Base-by-base conservation (phyloP, 2,888 invertebrate species). In the Brassicogethes aeneus region DNA sequence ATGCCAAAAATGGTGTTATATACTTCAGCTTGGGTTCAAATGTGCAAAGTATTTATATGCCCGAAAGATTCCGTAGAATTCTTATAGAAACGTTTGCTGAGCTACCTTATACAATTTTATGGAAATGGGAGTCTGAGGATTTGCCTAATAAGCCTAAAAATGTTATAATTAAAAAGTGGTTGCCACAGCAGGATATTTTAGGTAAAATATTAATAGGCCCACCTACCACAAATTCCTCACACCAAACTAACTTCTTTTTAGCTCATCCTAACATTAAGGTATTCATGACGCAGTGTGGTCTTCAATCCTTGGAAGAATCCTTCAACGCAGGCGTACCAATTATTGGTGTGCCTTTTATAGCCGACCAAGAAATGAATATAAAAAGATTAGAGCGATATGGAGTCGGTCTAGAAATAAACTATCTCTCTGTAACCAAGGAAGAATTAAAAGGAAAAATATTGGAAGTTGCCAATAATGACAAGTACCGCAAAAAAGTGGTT, bases 161-260 rank as follows among this genome's bases (percentile, higher is more conserved):
- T 52, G 61, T 73, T 1, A 58, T 65, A 42, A 58, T 66, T 10
- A 52, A 48, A 16, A 68, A 69, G 46, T 73, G 72, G 72, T 52
- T 71, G 14, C 70, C 72, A 1, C 73, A 72, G 51, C 64, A 68
- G 44, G 70, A 68, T 45, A 52, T 72, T 38, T 53, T 72, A 41
- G 67, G 70, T 69, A 59, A 23, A 23, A 23, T 23, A 7, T 23
- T 23, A 23, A 23, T 23, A 7, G 10, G 23, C n/a, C n/a, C n/a
- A n/a, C n/a, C n/a, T n/a, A n/a, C n/a, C n/a, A n/a, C n/a, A n/a
- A n/a, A n/a, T n/a, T n/a, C n/a, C n/a, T n/a, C n/a, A n/a, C n/a
- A n/a, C n/a, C n/a, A n/a, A n/a, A n/a, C n/a, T n/a, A n/a, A n/a
- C n/a, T 23, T 5, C 10, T 5, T 23, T 23, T 23, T 38, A 60